Percentiles rank a stretch among this genome's conserved stretches.
Evolutionary conservation across 2,888 invertebrate species (phyloP).

Genomic region (Ichneumoninae sp.): DNA sequence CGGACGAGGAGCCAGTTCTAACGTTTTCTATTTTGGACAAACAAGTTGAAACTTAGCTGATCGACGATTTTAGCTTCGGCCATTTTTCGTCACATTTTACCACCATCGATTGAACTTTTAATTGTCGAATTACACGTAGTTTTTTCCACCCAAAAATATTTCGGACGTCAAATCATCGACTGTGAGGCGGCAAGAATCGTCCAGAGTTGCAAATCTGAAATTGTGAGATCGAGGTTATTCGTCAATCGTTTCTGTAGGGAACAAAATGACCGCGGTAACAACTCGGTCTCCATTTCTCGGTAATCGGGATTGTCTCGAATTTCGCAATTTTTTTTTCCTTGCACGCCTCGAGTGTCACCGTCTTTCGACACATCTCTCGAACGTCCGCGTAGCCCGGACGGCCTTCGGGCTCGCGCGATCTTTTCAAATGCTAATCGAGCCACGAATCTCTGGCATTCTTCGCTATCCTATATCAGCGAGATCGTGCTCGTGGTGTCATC

Average conservation of each 20-base stretch:
- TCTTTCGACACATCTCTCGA: constrained; percentile 18
- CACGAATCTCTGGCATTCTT: constrained; percentile 58
- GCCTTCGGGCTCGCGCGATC: constrained; percentile 64
- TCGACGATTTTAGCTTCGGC: background rate
- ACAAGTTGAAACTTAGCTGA: background rate
- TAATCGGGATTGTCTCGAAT: constrained; percentile 25
- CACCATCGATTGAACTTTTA: background rate
- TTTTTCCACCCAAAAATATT: background rate
- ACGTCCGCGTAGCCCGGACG: constrained; percentile 61
- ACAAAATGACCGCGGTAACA: constrained; percentile 47
- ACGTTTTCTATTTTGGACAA: constrained; percentile 22
- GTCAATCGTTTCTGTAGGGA: background rate
- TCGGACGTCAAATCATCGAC: background rate
- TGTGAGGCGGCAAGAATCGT: background rate
- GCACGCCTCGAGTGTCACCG: constrained; percentile 1
- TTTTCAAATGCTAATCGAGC: constrained; percentile 67
- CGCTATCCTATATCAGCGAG: constrained; percentile 41
- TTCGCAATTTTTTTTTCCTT: constrained; percentile 3
- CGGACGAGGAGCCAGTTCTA: constrained; percentile 3
- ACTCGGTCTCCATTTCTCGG: constrained; percentile 31
- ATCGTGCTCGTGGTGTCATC: constrained; percentile 48
- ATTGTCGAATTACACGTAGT: background rate
- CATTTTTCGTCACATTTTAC: background rate
- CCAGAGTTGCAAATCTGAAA: background rate
- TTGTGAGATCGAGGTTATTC: constrained; percentile 20